Percentiles rank a stretch among this genome's conserved stretches.
Conservation (phyloP, 2,113 vertebrate species). For the Clarias magur region DNA sequence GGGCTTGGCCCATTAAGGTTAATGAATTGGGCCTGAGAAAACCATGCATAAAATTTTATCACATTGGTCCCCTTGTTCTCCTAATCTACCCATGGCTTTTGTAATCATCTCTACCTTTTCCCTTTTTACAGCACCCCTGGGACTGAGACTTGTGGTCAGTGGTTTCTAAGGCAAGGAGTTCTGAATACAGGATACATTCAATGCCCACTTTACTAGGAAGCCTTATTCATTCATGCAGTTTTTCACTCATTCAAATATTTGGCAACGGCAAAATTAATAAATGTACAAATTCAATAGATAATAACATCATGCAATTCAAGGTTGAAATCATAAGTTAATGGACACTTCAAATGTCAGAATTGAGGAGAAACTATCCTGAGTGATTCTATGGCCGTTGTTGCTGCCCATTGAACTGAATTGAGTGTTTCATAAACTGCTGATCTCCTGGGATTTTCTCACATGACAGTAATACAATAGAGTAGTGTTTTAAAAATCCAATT, state of each 20-base stretch:
- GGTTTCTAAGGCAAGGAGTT: not conserved
- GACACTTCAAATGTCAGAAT: not conserved
- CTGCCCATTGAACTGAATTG: not conserved
- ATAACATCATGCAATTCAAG: not conserved
- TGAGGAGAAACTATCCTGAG: not conserved
- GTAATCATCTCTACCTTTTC: not conserved
- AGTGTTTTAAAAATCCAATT: not conserved
- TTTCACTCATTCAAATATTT: not conserved
- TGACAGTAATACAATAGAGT: not conserved
- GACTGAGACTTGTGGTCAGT: not conserved
- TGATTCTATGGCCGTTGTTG: not conserved
- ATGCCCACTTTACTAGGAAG: not conserved
- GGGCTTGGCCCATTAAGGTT: not conserved
- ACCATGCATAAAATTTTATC: not conserved
- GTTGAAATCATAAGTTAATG: too few species aligned
- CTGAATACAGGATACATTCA: not conserved
- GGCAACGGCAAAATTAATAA: too few species aligned
- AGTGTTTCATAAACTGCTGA: not conserved
- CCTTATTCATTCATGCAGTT: not conserved
- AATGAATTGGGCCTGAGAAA: not conserved
- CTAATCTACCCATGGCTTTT: not conserved
- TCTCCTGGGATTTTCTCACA: not conserved
- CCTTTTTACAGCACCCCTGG: not conserved
- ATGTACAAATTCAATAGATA: not conserved
- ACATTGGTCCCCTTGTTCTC: not conserved